Conservation (phyloP, 2,113 vertebrate genomes). For the Hemicordylus capensis region DNA sequence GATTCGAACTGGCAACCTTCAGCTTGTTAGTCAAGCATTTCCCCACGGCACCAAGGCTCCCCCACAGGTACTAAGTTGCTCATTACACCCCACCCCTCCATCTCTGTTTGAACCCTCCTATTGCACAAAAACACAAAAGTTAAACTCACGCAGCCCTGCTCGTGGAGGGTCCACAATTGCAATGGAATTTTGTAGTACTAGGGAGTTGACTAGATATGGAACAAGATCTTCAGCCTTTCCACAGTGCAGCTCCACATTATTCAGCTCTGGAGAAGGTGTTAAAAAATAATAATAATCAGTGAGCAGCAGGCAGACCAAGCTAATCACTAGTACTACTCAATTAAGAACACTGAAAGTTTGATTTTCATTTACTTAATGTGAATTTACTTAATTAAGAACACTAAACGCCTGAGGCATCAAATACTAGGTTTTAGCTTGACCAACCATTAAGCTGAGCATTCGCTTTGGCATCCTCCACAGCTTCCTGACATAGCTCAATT, state of each 20-base stretch:
- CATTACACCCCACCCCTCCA: no score
- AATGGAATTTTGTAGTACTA: slow-evolving; percentile 79
- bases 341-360: no score
- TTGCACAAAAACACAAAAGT: accelerated
- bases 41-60: no score
- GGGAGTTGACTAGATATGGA: slow-evolving; percentile 82
- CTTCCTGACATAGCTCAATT: slow-evolving; percentile 93
- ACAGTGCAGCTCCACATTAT: slow-evolving; percentile 90
- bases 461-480: slow-evolving; percentile 90
- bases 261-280: slow-evolving; percentile 81
- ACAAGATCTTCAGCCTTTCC: slow-evolving; percentile 95
- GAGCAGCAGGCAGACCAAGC: no score
- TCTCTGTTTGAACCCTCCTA: background rate
- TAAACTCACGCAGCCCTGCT: slow-evolving; percentile 93
- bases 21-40: no score
- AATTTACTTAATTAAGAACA: background rate
- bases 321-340: no score
- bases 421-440: slow-evolving; percentile 3
- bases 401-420: background rate
- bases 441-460: slow-evolving; percentile 90
- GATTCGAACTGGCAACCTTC: no score
- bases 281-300: background rate
- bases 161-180: slow-evolving; percentile 93
- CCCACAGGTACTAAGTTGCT: no score
- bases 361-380: no score